phyloP scores from a whole-genome alignment of 2,113 vertebrate species.

The Hystrix brachyura region DNA sequence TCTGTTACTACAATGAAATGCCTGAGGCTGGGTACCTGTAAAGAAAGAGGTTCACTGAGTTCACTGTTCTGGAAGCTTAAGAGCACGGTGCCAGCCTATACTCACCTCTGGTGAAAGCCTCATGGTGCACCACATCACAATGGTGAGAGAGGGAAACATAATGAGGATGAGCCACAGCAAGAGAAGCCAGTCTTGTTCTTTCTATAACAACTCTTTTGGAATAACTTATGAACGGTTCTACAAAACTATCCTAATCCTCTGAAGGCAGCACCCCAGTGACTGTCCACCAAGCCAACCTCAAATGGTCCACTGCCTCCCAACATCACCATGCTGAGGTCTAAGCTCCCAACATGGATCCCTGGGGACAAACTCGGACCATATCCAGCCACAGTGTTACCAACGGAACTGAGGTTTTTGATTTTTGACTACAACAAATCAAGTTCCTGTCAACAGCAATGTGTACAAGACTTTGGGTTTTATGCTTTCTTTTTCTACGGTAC shows the following conservation, averaged over 20 bases:
- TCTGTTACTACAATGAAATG: not conserved
- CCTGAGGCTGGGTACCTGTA: not conserved
- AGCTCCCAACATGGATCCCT: not conserved
- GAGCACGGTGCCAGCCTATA: too few relatives aligned
- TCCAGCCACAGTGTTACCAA: not conserved
- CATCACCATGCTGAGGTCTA: not conserved
- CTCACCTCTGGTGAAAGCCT: not conserved
- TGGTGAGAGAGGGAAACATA: not conserved
- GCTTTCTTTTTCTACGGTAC: not conserved
- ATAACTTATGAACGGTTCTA: not conserved
- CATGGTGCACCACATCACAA: not conserved
- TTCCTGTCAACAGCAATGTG: not conserved
- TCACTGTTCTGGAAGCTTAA: not conserved
- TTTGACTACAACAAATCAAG: conserved; percentile 25
- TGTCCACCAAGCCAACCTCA: not conserved
- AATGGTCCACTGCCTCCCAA: not conserved
- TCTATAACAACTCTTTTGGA: not conserved
- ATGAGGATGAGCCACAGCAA: not conserved
- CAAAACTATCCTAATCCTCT: not conserved
- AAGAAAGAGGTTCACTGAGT: not conserved
- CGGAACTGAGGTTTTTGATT: not conserved
- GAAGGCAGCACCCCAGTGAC: not conserved
- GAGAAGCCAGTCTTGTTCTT: not conserved
- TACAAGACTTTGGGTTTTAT: not conserved
- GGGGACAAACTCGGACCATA: not conserved